These are phyloP conservation scores for Trogon melanurus DNA, from an alignment of 2,113 vertebrate species.

Conservation along the genomic window DNA sequence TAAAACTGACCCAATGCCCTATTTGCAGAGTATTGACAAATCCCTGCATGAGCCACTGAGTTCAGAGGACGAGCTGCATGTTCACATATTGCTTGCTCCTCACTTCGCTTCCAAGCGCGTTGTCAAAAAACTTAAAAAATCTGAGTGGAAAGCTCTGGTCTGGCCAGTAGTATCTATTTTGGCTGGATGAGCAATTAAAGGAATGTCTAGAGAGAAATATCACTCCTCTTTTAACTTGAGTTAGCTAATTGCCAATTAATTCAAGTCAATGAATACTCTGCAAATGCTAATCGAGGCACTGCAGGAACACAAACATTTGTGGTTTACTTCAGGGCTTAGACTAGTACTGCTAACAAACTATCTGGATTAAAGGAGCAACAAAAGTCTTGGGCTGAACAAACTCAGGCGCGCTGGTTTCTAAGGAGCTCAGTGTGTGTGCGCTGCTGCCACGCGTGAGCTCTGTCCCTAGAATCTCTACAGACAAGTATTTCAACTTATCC, in stretches of 20 bases:
- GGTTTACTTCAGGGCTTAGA: conserved; percentile 10
- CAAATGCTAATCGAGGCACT: conserved; percentile 43
- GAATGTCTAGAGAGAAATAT: conserved; percentile 44
- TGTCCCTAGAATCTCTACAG: neutral
- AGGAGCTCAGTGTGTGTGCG: neutral
- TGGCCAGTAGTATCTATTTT: neutral
- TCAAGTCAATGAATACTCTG: conserved; percentile 45
- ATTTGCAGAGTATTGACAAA: neutral
- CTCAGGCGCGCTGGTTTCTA: neutral
- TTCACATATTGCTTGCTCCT: neutral
- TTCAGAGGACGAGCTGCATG: neutral
- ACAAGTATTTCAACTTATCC: neutral
- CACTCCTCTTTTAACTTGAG: conserved; percentile 38
- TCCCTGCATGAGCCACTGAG: neutral
- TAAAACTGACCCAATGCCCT: neutral
- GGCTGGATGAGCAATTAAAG: conserved; percentile 31
- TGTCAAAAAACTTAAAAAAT: neutral
- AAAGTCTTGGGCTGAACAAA: neutral
- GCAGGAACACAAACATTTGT: conserved; percentile 1
- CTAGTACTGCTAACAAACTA: neutral
- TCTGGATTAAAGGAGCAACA: neutral
- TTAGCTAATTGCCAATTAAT: conserved; percentile 65
- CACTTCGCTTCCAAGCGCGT: neutral
- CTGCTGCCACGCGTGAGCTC: neutral
- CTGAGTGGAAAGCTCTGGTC: fast-evolving